Evolutionary conservation across 1,140 invertebrate genomes (phyloP), one percentile per base, ranked within the genome.

Genomic region (Nephila pilipes): DNA sequence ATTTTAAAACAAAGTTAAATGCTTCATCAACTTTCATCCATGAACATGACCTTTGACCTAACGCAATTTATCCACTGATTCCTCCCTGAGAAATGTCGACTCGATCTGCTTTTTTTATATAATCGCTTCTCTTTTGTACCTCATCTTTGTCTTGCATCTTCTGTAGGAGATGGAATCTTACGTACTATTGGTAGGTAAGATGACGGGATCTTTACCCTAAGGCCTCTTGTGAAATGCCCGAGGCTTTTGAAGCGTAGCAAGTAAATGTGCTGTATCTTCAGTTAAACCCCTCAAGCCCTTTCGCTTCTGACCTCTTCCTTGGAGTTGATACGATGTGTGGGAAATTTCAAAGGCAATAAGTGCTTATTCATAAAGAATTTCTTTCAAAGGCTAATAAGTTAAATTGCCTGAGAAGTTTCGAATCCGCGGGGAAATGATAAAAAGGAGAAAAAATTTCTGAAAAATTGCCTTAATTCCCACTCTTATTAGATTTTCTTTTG

Each of bases 331-430:
- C 25, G n/a, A 20, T 54, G 83, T 65, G 87, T 88, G 87, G 87
- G 87, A 88, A 88, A 87, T 87, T 55, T 87, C 85, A 87, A 57
- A 87, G 57, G 25, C 32, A 87, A 87, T 87, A 58, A 87, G 85
- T 46, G 85, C 25, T 36, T 20, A 87, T 87, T 38, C 81, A 83
- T 46, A 83, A 83, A 83, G 81, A 83, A 83, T 83, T 32, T 75
- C 69, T 75, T 75, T 75, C 69, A 75, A 75, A 75, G 46, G 46
- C 81, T 83, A 83, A 83, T 83, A 83, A 83, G 81, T 83, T 57
- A 83, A 83, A 83, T 83, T 46, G 81, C 46, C 81, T 83, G 81
- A 83, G 81, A 29, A 83, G 81, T 57, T 54, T 54, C 12, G 65
- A 75, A 25, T 75, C 29, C 29, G 18, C 46, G n/a, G 6, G 1